Percentiles rank a stretch among this genome's conserved stretches.
phyloP scores from a whole-genome alignment of 2,113 vertebrate genomes.

The Zosterops hypoxanthus region DNA sequence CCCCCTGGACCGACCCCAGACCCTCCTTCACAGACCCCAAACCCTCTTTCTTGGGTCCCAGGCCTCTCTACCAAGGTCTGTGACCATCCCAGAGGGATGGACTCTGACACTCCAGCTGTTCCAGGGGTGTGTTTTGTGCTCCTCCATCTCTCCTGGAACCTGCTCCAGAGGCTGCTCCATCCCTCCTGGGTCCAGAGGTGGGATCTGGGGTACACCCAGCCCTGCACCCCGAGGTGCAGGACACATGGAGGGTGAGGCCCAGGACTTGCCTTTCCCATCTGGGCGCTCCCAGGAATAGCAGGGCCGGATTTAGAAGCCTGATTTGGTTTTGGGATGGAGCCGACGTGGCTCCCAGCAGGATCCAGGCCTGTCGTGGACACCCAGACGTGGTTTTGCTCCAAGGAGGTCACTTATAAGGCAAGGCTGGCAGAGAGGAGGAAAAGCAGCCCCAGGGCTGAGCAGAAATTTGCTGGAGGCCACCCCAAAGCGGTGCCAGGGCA shows the following conservation, averaged over 20 bases:
- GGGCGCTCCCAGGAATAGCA: not conserved
- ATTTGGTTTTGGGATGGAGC: not conserved
- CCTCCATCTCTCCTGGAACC: not conserved
- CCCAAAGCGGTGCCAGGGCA: not conserved
- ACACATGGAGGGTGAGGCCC: rapidly evolving
- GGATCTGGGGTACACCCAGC: not conserved
- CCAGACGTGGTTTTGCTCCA: not conserved
- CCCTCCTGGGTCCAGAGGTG: rapidly evolving
- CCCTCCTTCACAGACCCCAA: no score
- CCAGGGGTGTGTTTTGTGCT: rapidly evolving
- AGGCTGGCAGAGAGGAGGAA: constrained; percentile 7
- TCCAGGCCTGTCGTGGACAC: not conserved
- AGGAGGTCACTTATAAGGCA: not conserved
- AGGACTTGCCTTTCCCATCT: not conserved
- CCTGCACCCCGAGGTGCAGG: rapidly evolving
- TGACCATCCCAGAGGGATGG: no score
- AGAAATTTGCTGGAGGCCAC: not conserved
- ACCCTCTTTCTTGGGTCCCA: no score
- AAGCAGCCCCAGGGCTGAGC: not conserved
- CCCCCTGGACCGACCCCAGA: no score
- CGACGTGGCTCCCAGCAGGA: not conserved
- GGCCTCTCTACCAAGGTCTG: no score
- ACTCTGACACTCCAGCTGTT: not conserved
- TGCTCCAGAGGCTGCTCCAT: not conserved
- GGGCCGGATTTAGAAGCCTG: not conserved